phyloP scores from a whole-genome alignment of 2,888 invertebrate species.

The Buathra laborator region DNA sequence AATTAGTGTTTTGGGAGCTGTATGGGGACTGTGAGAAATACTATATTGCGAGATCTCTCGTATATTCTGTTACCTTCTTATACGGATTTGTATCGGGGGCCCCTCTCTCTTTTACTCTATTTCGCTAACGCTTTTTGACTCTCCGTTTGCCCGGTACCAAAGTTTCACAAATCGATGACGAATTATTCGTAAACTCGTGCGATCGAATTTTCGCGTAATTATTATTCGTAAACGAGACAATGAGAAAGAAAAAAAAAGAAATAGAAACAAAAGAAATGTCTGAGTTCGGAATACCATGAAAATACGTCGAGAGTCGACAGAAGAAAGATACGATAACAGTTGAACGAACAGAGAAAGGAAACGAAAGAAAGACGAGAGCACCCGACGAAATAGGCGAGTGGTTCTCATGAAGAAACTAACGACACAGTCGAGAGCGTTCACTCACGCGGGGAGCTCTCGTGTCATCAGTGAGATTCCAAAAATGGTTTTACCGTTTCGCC shows the following conservation, averaged over 20 bases:
- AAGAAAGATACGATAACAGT: neutral
- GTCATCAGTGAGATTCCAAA: neutral
- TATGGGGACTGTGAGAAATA: neutral
- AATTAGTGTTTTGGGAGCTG: neutral
- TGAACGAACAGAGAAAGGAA: conserved; percentile 13
- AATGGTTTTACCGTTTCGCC: neutral
- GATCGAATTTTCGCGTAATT: neutral
- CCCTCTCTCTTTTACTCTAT: neutral
- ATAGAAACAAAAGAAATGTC: neutral
- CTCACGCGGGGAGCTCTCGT: neutral
- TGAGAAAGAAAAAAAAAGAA: neutral
- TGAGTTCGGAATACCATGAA: neutral
- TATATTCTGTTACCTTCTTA: neutral
- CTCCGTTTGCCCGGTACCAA: neutral
- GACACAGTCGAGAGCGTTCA: conserved; percentile 12
- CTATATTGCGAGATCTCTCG: conserved; percentile 4
- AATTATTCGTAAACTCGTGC: neutral
- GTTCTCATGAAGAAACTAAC: conserved; percentile 23
- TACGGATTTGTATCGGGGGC: neutral
- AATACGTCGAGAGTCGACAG: neutral
- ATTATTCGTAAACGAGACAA: neutral
- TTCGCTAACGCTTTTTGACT: neutral
- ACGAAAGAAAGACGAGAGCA: neutral
- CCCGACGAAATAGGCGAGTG: neutral
- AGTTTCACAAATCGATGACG: conserved; percentile 1